These are phyloP conservation scores for Odobenus rosmarus DNA, from an alignment of 2,113 vertebrate species.

Conservation along the genomic window DNA sequence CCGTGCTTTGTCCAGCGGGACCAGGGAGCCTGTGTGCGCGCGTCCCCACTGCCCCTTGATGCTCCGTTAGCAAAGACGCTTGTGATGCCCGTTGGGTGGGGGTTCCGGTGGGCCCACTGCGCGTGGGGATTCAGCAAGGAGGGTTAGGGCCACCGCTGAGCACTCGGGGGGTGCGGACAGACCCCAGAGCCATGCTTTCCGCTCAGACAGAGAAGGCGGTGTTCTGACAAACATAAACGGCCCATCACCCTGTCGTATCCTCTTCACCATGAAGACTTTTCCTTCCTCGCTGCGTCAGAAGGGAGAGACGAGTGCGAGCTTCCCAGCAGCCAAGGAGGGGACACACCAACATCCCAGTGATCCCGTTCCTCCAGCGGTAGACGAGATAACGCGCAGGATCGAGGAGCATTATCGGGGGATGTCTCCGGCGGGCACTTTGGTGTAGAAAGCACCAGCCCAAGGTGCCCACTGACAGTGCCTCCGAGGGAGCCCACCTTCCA, in stretches of 20 bases:
- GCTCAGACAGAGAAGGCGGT: neutral
- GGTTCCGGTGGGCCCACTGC: rapidly evolving
- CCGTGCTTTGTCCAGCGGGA: rapidly evolving
- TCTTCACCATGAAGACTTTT: rapidly evolving
- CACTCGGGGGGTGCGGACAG: rapidly evolving
- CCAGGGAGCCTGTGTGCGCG: rapidly evolving
- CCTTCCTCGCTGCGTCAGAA: rapidly evolving
- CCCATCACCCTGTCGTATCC: rapidly evolving
- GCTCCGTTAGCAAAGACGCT: rapidly evolving
- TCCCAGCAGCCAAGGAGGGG: neutral
- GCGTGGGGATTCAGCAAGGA: rapidly evolving
- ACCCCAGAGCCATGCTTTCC: neutral
- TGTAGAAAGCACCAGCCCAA: slow-evolving; percentile 63
- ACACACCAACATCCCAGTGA: neutral
- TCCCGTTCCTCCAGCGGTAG: neutral
- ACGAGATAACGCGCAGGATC: neutral
- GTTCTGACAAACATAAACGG: too few relatives aligned
- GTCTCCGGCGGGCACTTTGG: neutral
- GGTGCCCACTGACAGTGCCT: slow-evolving; percentile 73
- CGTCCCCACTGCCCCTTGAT: rapidly evolving
- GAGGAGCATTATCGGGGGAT: neutral
- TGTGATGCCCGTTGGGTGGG: rapidly evolving
- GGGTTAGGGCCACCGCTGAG: too few relatives aligned
- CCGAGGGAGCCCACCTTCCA: slow-evolving; percentile 81
- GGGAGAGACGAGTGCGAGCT: neutral